Percentiles rank a stretch among this genome's conserved stretches.
These are phyloP conservation scores for Calyptommatus sinebrachiatus DNA, from an alignment of 2,113 vertebrate genomes.

Conservation along the genomic window DNA sequence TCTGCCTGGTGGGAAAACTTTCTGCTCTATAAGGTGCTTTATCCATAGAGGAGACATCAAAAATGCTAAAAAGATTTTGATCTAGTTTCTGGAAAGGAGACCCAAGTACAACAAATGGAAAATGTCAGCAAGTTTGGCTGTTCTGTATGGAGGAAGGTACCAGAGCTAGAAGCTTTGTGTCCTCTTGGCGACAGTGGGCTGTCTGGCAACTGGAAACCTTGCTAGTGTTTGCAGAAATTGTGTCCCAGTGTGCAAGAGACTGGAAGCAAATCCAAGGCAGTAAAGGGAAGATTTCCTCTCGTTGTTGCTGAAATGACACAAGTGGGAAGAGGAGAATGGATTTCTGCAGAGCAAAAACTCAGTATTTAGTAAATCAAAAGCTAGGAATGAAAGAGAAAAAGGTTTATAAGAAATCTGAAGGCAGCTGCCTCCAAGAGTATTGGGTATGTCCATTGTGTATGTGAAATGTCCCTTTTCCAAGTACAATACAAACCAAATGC, in stretches of 20 bases:
- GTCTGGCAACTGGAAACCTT: too few relatives aligned
- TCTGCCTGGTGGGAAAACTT: neutral
- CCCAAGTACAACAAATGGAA: neutral
- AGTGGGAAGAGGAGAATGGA: neutral
- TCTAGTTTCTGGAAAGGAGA: neutral
- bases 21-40: neutral
- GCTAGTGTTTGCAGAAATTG: too few relatives aligned
- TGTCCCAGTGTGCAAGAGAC: too few relatives aligned
- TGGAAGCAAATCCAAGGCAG: too few relatives aligned
- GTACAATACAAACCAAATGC: neutral
- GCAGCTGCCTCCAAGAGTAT: neutral
- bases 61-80: neutral
- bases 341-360: neutral
- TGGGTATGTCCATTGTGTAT: too few relatives aligned
- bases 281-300: too few relatives aligned
- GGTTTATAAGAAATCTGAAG: neutral
- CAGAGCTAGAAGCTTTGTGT: too few relatives aligned
- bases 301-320: too few relatives aligned
- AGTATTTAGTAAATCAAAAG: neutral
- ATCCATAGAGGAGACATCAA: neutral
- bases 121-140: neutral
- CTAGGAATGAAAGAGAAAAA: neutral
- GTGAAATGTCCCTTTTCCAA: neutral
- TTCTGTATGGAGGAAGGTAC: too few relatives aligned
- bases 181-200: neutral